These are phyloP conservation scores for Rhizomys pruinosus DNA, from an alignment of 2,113 vertebrate species.

Conservation along the genomic window DNA sequence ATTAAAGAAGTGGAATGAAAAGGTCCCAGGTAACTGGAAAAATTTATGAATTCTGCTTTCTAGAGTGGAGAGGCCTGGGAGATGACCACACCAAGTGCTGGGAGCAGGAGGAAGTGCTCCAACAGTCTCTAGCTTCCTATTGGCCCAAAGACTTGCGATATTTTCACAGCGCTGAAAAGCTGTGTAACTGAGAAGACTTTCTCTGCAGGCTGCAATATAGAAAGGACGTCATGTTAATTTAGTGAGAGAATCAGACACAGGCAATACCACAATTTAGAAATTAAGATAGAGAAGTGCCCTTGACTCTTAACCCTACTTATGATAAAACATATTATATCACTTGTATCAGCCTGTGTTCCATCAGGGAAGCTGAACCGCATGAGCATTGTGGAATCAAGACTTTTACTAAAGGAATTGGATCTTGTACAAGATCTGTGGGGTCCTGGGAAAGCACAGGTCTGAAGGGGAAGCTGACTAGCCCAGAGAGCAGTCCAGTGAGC, in stretches of 20 bases:
- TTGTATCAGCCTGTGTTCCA: not conserved
- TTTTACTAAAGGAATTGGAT: not conserved
- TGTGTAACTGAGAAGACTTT: slow-evolving; percentile 2
- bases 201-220: not conserved
- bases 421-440: not conserved
- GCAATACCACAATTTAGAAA: not conserved
- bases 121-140: not conserved
- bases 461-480: not conserved
- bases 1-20: not conserved
- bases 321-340: not conserved
- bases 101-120: not conserved
- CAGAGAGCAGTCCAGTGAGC: not conserved
- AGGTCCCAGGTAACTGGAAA: no score
- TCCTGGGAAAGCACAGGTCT: not conserved
- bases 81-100: not conserved
- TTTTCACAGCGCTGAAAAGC: not conserved
- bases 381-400: not conserved
- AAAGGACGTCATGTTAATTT: slow-evolving; percentile 18
- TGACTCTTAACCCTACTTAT: not conserved
- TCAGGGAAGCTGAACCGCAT: not conserved
- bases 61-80: not conserved
- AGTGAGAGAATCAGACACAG: not conserved
- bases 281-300: not conserved
- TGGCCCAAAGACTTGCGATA: not conserved
- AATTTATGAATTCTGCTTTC: not conserved